Conservation (phyloP, 2,113 vertebrate genomes). For the Rhizomys pruinosus region DNA sequence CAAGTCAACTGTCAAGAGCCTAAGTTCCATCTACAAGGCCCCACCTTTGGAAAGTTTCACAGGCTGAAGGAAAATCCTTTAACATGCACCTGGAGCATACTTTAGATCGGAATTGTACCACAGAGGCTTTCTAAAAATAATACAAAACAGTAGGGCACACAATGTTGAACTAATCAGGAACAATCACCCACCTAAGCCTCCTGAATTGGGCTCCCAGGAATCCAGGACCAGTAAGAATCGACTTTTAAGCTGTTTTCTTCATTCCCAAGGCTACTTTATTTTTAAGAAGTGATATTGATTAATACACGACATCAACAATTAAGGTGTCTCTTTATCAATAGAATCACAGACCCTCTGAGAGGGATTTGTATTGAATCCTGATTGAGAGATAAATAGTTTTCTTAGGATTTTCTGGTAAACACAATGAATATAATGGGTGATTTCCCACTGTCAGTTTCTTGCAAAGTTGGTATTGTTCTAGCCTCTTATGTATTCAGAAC, state of each 20-base stretch:
- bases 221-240: not conserved
- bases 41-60: not conserved
- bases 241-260: too few species aligned
- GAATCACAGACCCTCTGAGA: not conserved
- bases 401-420: not conserved
- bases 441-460: not conserved
- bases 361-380: not conserved
- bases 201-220: not conserved
- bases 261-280: not conserved
- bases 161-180: too few species aligned
- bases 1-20: not conserved
- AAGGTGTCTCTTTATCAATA: not conserved
- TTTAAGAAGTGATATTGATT: not conserved
- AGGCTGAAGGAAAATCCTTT: not conserved
- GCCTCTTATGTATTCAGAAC: not conserved
- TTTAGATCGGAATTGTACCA: not conserved
- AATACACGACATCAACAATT: not conserved
- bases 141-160: not conserved
- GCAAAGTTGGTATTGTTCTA: not conserved
- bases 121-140: not conserved
- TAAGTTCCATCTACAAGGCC: not conserved
- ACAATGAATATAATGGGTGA: not conserved
- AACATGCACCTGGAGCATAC: not conserved
- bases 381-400: not conserved
- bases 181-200: too few species aligned